Percentiles rank a stretch among this genome's conserved stretches.
Evolutionary conservation across 2,797 vertebrate genomes (phyloP).

Genomic region (Molossus alvarezi): DNA sequence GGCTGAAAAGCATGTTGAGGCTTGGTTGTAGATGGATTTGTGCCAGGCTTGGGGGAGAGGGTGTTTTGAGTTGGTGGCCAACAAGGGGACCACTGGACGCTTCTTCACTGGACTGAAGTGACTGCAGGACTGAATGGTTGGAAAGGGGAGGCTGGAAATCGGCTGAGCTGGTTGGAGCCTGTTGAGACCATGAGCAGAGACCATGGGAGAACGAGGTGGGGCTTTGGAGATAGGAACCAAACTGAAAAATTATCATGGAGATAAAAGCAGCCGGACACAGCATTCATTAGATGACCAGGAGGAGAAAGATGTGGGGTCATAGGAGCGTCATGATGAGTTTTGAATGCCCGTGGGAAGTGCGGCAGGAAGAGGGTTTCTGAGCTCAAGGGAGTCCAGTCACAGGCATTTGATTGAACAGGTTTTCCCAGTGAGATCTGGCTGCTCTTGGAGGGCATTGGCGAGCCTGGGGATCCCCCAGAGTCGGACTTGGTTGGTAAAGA

Average conservation of each 20-base stretch:
- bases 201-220: not conserved
- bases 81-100: not conserved
- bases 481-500: not conserved
- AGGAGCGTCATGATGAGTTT: not conserved
- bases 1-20: not conserved
- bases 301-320: not conserved
- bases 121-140: not conserved
- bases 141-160: not conserved
- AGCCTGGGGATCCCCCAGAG: not conserved
- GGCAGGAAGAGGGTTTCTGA: not conserved
- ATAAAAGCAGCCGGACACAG: not conserved
- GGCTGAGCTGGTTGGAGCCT: not conserved
- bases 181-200: conserved; percentile 8
- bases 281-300: not conserved
- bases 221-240: not conserved
- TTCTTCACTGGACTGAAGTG: not conserved
- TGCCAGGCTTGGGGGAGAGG: not conserved
- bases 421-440: not conserved
- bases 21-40: not conserved
- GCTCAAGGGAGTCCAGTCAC: not conserved
- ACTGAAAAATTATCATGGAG: not conserved
- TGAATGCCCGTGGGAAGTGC: not conserved
- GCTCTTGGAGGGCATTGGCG: not conserved
- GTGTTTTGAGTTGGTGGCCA: not conserved
- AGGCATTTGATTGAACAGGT: not conserved